Base-by-base conservation (phyloP, 2,888 invertebrate genomes). In the Bhutanitis thaidina region DNA sequence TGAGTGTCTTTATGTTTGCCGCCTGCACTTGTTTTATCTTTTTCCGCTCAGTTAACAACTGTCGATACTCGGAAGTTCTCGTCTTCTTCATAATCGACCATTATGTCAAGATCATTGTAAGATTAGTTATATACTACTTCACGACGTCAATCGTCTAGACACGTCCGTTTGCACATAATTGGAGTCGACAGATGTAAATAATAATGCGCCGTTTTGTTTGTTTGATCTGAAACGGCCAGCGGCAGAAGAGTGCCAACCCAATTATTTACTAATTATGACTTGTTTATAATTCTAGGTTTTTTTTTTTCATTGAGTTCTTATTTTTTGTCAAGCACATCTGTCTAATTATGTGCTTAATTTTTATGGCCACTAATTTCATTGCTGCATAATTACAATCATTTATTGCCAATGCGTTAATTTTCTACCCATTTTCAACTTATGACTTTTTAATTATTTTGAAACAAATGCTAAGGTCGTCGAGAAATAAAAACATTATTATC, bases 291-390 rank as follows among this genome's bases (percentile, higher is more conserved):
- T 36, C 25, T 27, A n/a, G 34, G 9, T 29, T 35, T 48, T 32
- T 29, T 35, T 48, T 32, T 3, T 20, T 20, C 20, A 40, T 40
- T 10, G 30, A 16, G 34, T 34, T n/a, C n/a, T 10, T 3, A 3
- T n/a, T 36, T 45, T 41, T 49, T 49, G 41, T 49, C 12, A 15
- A 10, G 32, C 43, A 39, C 20, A 32, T 48, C 30, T 9, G 25
- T 14, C 25, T 25, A 15, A 30, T 32, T 13, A 34, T 34, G 34
- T 12, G 36, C 13, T 44, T 45, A 50, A 50, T 12, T 13, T 20
- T 40, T 45, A 50, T 8, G 9, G 29, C 20, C 15, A 20, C 46
- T 41, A 51, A 51, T 51, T 46, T 46, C 41, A 52, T 46, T 13
- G 41, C 37, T 40, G n/a, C 8, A 27, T 34, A 44, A 44, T 27